phyloP scores from a whole-genome alignment of 2,113 vertebrate genomes.

The Callocephalon fimbriatum region DNA sequence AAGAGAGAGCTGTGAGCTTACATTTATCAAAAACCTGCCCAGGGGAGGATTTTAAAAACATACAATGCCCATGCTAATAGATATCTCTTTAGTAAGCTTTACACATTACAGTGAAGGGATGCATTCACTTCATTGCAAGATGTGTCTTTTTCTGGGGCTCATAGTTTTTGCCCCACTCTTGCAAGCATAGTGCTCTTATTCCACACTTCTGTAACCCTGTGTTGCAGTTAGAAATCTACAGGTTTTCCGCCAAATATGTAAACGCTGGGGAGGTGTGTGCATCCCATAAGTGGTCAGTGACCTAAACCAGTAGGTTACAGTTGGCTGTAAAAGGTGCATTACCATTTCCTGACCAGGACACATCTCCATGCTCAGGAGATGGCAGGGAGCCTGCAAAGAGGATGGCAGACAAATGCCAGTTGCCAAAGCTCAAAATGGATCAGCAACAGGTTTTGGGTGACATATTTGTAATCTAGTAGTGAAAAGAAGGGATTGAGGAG shows the following conservation, averaged over 20 bases:
- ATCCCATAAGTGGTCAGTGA: background rate
- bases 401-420: no score
- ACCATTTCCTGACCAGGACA: background rate
- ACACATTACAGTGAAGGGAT: fast-evolving
- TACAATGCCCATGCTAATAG: no score
- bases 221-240: background rate
- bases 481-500: background rate
- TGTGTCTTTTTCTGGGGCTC: background rate
- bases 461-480: no score
- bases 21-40: background rate
- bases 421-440: background rate
- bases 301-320: background rate
- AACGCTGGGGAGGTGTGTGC: background rate
- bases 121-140: background rate
- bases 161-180: background rate
- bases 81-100: background rate
- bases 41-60: background rate
- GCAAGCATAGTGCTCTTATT: background rate
- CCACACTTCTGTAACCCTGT: background rate
- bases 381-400: no score
- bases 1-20: background rate
- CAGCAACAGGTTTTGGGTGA: background rate
- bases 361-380: no score
- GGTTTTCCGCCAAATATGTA: background rate
- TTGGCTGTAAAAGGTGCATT: background rate